phyloP scores from a whole-genome alignment of 2,888 invertebrate genomes.

The Andrena haemorrhoa region DNA sequence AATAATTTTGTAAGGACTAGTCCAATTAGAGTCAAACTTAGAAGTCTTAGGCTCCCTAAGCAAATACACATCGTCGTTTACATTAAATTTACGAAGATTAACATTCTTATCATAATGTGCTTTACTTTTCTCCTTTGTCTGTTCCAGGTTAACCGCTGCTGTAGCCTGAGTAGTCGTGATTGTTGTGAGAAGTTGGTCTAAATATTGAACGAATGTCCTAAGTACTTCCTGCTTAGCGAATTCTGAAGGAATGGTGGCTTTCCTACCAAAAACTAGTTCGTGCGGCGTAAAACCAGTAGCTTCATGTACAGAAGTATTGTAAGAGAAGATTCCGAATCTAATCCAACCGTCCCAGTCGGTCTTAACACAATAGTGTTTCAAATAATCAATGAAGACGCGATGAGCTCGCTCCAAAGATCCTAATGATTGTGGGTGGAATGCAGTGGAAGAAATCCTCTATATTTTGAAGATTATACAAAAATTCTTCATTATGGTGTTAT shows the following conservation, averaged over 20 bases:
- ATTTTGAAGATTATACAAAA: neutral
- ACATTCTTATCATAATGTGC: neutral
- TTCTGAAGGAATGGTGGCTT: too few relatives aligned
- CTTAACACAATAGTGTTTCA: too few relatives aligned
- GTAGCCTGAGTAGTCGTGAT: neutral
- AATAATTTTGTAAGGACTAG: neutral
- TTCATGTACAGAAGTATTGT: too few relatives aligned
- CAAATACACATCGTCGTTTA: neutral
- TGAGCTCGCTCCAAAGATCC: neutral
- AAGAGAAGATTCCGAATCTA: neutral
- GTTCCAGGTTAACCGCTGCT: neutral
- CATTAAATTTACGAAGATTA: neutral
- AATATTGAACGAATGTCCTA: too few relatives aligned
- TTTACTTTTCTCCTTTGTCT: neutral
- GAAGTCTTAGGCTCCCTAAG: neutral
- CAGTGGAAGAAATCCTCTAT: neutral
- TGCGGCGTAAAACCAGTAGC: too few relatives aligned
- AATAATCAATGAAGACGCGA: too few relatives aligned
- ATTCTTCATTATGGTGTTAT: neutral
- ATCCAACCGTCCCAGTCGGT: too few relatives aligned
- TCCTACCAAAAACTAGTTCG: too few relatives aligned
- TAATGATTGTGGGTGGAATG: neutral
- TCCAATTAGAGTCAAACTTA: neutral
- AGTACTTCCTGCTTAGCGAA: too few relatives aligned
- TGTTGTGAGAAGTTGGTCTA: too few relatives aligned